phyloP scores from a whole-genome alignment of 2,888 invertebrate genomes.

The Adelognathus sp. region DNA sequence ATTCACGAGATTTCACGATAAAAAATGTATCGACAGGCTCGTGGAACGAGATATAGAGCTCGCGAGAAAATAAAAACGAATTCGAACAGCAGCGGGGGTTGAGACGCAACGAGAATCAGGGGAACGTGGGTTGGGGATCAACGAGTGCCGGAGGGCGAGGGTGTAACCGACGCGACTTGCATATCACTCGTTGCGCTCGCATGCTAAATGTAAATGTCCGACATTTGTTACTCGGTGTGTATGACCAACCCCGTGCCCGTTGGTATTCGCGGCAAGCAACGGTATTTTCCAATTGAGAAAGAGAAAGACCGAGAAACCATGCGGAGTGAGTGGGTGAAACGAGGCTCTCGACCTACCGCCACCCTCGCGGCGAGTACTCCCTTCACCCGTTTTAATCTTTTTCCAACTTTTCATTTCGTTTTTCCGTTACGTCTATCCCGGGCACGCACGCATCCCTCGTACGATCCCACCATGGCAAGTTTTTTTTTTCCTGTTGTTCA shows the following conservation, averaged over 20 bases:
- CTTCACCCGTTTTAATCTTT: slow-evolving; percentile 20
- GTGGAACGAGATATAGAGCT: background rate
- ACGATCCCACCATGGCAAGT: slow-evolving; percentile 53
- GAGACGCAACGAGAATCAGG: slow-evolving; percentile 38
- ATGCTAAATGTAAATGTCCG: slow-evolving; percentile 79
- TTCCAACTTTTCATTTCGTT: slow-evolving; percentile 48
- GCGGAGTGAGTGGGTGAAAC: slow-evolving; percentile 49
- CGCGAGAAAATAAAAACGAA: slow-evolving; percentile 21
- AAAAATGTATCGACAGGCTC: background rate
- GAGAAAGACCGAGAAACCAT: slow-evolving; percentile 25
- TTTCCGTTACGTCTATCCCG: slow-evolving; percentile 33
- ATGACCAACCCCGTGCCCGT: slow-evolving; percentile 76
- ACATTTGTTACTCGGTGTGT: slow-evolving; percentile 78
- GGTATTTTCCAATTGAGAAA: slow-evolving; percentile 32
- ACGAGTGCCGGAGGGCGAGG: slow-evolving; percentile 32
- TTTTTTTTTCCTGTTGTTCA: slow-evolving; percentile 35
- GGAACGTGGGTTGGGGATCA: slow-evolving; percentile 36
- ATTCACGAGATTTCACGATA: no score
- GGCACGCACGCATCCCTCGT: slow-evolving; percentile 36
- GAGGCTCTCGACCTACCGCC: slow-evolving; percentile 53
- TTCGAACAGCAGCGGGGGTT: slow-evolving; percentile 8
- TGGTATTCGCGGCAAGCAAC: slow-evolving; percentile 71
- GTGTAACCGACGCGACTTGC: slow-evolving; percentile 22
- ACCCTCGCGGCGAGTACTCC: slow-evolving; percentile 52
- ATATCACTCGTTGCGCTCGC: slow-evolving; percentile 64